Evolutionary conservation across 2,797 vertebrate genomes (phyloP).

Genomic region (Eutrigla gurnardus): DNA sequence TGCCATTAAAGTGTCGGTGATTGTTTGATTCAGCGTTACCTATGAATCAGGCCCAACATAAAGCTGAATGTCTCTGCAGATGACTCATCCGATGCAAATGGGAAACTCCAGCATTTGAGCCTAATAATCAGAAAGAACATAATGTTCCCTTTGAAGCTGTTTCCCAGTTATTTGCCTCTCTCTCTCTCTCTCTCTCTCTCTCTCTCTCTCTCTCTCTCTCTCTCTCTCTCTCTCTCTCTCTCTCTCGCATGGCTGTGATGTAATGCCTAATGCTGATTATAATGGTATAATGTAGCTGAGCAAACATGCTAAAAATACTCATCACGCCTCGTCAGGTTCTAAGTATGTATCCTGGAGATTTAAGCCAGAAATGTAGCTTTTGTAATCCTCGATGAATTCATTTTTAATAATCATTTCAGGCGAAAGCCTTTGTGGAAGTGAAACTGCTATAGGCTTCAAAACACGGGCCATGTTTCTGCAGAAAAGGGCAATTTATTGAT

Average conservation of each 20-base stretch:
- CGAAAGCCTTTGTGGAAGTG: conserved; percentile 40
- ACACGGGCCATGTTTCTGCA: conserved; percentile 22
- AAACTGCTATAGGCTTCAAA: conserved; percentile 50
- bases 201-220: background rate
- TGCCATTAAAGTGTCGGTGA: conserved; percentile 64
- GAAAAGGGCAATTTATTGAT: conserved; percentile 66
- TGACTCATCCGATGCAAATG: conserved; percentile 77
- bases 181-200: background rate
- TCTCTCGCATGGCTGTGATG: conserved; percentile 68
- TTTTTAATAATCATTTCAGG: conserved; percentile 53
- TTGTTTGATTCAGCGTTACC: conserved; percentile 66
- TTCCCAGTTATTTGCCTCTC: conserved; percentile 64
- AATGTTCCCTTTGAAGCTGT: conserved; percentile 77
- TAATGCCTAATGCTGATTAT: conserved; percentile 67
- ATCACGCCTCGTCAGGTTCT: conserved; percentile 41
- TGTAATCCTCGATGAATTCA: conserved; percentile 27
- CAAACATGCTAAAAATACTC: conserved; percentile 61
- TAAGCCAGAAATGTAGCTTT: conserved; percentile 32
- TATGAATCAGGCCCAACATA: conserved; percentile 65
- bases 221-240: background rate
- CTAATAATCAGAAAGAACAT: conserved; percentile 78
- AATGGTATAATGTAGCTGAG: conserved; percentile 60
- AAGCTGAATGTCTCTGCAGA: conserved; percentile 57
- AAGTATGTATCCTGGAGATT: conserved; percentile 19
- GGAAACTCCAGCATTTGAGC: conserved; percentile 73